These are phyloP conservation scores for Bicyclus anynana DNA, from an alignment of 1,140 invertebrate genomes.

Conservation along the genomic window DNA sequence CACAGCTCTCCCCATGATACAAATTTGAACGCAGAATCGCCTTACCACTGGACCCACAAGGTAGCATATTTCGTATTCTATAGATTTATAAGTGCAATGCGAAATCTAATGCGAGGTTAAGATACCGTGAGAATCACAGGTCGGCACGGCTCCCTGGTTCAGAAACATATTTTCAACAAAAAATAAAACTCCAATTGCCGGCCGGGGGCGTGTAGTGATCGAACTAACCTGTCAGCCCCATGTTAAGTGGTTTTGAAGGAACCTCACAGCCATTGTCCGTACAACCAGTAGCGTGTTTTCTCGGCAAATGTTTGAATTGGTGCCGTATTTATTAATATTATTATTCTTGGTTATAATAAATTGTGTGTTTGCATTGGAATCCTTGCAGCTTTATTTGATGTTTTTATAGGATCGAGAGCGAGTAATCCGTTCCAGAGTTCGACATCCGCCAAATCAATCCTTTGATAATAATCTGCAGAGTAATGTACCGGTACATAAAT, in stretches of 20 bases:
- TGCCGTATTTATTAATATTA: conserved; percentile 64
- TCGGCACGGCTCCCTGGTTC: conserved; percentile 50
- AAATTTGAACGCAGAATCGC: no score
- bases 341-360: conserved; percentile 42
- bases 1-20: no score
- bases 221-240: conserved; percentile 75
- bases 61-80: no score
- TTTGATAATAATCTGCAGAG: neutral
- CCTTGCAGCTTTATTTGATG: conserved; percentile 44
- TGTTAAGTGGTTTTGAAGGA: conserved; percentile 73
- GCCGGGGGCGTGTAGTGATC: conserved; percentile 69
- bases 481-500: neutral
- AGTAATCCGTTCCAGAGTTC: conserved; percentile 36
- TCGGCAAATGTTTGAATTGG: conserved; percentile 69
- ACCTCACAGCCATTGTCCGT: conserved; percentile 63
- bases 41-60: no score
- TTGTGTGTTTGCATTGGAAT: conserved; percentile 50
- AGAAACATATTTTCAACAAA: conserved; percentile 64
- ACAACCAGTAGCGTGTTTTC: conserved; percentile 71
- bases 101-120: conserved; percentile 30
- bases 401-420: conserved; percentile 43
- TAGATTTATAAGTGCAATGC: conserved; percentile 23
- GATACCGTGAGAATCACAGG: conserved; percentile 60
- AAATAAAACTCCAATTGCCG: conserved; percentile 63
- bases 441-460: conserved; percentile 2